These are phyloP conservation scores for Chrysomallon squamiferum DNA, from an alignment of 1,140 invertebrate genomes.

Conservation along the genomic window DNA sequence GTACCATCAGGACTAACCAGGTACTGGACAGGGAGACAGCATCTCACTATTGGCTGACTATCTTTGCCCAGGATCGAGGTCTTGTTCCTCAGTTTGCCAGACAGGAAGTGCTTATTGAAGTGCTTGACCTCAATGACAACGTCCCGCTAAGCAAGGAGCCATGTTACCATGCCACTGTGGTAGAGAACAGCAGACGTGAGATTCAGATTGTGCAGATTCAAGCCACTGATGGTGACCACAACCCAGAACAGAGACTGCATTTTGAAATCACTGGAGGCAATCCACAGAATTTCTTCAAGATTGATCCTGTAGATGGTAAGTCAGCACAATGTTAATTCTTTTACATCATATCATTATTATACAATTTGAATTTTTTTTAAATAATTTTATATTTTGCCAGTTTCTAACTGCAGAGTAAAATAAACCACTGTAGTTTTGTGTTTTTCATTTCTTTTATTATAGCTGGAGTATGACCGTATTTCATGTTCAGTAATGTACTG, in stretches of 20 bases:
- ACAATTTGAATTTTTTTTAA: too few species aligned
- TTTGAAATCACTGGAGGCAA: conserved; percentile 89
- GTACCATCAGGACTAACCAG: conserved; percentile 80
- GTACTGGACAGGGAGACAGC: conserved; percentile 88
- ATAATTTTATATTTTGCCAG: too few species aligned
- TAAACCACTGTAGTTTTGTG: too few species aligned
- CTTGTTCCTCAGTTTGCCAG: conserved; percentile 80
- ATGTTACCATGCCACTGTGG: conserved; percentile 82
- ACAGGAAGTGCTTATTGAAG: conserved; percentile 79
- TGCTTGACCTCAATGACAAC: conserved; percentile 93
- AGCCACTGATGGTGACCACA: conserved; percentile 81
- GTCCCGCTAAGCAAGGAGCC: conserved; percentile 84
- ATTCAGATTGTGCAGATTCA: conserved; percentile 77
- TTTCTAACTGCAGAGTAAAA: too few species aligned
- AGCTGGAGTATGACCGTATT: too few species aligned
- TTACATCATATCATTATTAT: not conserved
- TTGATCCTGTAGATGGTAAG: conserved; percentile 84
- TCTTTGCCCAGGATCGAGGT: conserved; percentile 89
- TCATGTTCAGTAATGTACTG: too few species aligned
- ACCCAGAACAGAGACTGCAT: conserved; percentile 71
- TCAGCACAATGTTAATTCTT: not conserved
- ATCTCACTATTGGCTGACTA: conserved; percentile 89
- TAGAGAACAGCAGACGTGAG: conserved; percentile 77
- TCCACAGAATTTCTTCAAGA: conserved; percentile 87
- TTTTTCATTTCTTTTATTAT: too few species aligned